Evolutionary conservation across 2,113 vertebrate species (phyloP).

Genomic region (Nycticebus coucang): DNA sequence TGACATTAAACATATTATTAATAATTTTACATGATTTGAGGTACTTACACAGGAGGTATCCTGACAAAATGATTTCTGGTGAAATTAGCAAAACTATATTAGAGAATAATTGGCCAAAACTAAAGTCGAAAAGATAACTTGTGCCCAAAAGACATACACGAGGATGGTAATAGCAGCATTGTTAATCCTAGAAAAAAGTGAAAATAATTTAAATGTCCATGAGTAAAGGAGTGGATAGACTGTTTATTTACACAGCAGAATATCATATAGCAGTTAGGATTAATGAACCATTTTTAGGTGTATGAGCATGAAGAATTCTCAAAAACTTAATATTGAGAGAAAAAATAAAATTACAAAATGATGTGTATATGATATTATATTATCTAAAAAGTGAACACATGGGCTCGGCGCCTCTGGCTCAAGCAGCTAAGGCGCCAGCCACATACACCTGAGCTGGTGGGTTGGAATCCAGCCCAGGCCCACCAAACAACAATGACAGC

Average conservation of each 20-base stretch:
- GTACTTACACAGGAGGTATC: neutral
- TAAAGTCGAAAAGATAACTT: neutral
- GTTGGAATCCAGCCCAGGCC: no score
- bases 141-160: neutral
- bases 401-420: no score
- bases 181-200: neutral
- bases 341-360: constrained; percentile 3
- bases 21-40: neutral
- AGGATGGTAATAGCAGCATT: neutral
- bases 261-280: constrained; percentile 2
- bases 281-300: neutral
- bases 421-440: no score
- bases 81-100: neutral
- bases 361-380: neutral
- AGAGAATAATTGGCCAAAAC: constrained; percentile 7
- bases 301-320: neutral
- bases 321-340: neutral
- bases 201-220: neutral
- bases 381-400: neutral
- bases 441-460: no score
- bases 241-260: neutral
- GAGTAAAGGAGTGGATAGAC: neutral
- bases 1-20: neutral
- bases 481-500: no score
- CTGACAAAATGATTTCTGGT: neutral